phyloP scores from a whole-genome alignment of 92 coral and sea anemone genomes.

The Bergia puertoricense region DNA sequence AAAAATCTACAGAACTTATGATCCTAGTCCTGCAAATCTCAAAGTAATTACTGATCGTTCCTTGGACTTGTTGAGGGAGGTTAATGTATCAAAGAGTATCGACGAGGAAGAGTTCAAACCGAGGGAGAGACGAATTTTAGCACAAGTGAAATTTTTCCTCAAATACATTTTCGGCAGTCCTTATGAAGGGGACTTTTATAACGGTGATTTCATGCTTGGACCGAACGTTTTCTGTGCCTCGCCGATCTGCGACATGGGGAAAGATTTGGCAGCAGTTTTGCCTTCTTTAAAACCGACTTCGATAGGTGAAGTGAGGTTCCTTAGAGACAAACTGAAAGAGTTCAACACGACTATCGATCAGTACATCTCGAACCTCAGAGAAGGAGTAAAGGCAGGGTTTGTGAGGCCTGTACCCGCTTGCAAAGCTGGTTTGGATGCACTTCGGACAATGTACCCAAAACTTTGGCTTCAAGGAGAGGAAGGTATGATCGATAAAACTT shows the following conservation, averaged over 20 bases:
- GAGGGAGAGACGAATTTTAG: conserved; percentile 55
- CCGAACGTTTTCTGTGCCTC: conserved; percentile 55
- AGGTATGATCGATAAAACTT: not conserved
- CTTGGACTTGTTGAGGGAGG: conserved; percentile 27
- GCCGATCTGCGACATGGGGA: conserved; percentile 58
- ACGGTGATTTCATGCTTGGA: conserved; percentile 62
- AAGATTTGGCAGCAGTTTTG: conserved; percentile 34
- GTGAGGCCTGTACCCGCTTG: conserved; percentile 4
- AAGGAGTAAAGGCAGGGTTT: conserved; percentile 26
- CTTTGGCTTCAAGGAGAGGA: conserved; percentile 21
- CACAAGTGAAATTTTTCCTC: conserved; percentile 46
- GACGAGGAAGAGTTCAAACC: conserved; percentile 46
- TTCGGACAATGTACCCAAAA: conserved; percentile 1
- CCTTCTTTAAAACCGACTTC: conserved; percentile 54
- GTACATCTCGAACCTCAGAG: conserved; percentile 28
- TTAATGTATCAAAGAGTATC: conserved; percentile 40
- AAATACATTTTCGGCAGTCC: conserved; percentile 50
- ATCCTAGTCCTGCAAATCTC: conserved; percentile 48
- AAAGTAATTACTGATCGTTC: conserved; percentile 48
- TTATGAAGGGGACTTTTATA: conserved; percentile 53
- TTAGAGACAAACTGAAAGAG: conserved; percentile 48
- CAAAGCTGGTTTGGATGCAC: conserved; percentile 27
- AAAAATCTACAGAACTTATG: conserved; percentile 48
- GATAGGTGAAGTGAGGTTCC: conserved; percentile 41
- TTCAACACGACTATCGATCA: conserved; percentile 18